A percentile compares a stretch with the other conserved stretches of the same genome.
These are phyloP conservation scores for Acanthochromis polyacanthus DNA, from an alignment of 2,113 vertebrate species.

Conservation along the genomic window DNA sequence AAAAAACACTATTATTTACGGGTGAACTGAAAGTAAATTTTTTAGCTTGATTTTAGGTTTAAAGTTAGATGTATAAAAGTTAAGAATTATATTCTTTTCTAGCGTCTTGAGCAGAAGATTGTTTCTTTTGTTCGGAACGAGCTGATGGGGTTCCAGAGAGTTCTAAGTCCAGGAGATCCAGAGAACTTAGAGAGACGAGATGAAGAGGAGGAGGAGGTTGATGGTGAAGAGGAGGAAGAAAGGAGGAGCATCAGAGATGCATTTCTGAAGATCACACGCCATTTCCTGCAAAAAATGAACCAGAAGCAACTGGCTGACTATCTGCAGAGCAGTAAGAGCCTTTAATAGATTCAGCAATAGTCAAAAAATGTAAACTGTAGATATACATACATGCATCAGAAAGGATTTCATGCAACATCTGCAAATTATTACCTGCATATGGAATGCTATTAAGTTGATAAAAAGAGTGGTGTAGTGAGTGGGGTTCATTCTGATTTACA, in stretches of 20 bases:
- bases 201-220: background rate
- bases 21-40: too few relatives aligned
- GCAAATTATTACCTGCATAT: too few relatives aligned
- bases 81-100: background rate
- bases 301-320: constrained; percentile 10
- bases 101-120: constrained; percentile 26
- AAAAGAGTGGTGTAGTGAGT: too few relatives aligned
- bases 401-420: too few relatives aligned
- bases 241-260: constrained; percentile 9
- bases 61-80: too few relatives aligned
- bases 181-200: background rate
- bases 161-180: constrained; percentile 15
- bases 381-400: too few relatives aligned
- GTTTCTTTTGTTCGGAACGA: background rate
- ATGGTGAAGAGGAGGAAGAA: constrained; percentile 12
- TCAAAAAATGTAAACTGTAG: too few relatives aligned
- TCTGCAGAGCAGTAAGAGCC: constrained; percentile 48
- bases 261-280: constrained; percentile 40
- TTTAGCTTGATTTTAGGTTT: too few relatives aligned
- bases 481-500: too few relatives aligned
- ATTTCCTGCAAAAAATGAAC: constrained; percentile 22
- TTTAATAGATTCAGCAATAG: background rate
- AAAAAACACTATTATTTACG: too few relatives aligned
- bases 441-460: too few relatives aligned
- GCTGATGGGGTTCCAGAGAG: rapidly evolving